Conservation (phyloP, 2,888 invertebrate species). For the Caenorhabditis wallacei region DNA sequence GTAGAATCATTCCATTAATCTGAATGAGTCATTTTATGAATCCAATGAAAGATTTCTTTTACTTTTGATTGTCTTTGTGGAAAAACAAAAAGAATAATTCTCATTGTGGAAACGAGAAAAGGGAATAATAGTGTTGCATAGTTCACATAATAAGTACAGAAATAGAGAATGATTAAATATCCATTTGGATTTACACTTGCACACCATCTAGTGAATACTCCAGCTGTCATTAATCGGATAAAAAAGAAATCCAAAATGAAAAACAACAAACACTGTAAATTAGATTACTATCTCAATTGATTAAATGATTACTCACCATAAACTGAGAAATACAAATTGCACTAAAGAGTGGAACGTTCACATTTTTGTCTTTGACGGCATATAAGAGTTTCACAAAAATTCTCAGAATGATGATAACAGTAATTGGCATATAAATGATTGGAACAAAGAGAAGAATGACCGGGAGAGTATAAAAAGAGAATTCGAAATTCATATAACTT, state of each 20-base stretch:
- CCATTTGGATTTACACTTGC: slow-evolving; percentile 40
- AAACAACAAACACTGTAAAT: slow-evolving; percentile 43
- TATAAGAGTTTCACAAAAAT: slow-evolving; percentile 23
- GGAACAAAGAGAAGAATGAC: slow-evolving; percentile 34
- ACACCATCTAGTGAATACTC: slow-evolving; percentile 57
- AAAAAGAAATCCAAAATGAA: slow-evolving; percentile 38
- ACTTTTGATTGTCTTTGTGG: slow-evolving; percentile 43
- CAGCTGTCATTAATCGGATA: slow-evolving; percentile 37
- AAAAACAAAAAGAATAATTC: slow-evolving; percentile 28
- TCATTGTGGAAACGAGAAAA: slow-evolving; percentile 27
- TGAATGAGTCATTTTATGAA: neutral
- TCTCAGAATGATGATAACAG: slow-evolving; percentile 17
- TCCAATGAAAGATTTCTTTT: neutral
- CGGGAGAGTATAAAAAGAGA: slow-evolving; percentile 30
- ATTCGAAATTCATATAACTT: slow-evolving; percentile 23
- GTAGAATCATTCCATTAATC: slow-evolving; percentile 31
- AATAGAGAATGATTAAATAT: slow-evolving; percentile 32
- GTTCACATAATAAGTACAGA: slow-evolving; percentile 46
- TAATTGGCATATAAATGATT: slow-evolving; percentile 42
- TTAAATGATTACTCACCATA: slow-evolving; percentile 8
- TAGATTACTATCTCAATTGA: neutral
- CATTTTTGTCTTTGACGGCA: slow-evolving; percentile 24
- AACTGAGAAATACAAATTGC: slow-evolving; percentile 20
- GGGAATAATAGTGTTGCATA: slow-evolving; percentile 54
- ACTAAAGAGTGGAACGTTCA: slow-evolving; percentile 33